Base-by-base conservation (phyloP, 2,113 vertebrate genomes). In the Mobula birostris region DNA sequence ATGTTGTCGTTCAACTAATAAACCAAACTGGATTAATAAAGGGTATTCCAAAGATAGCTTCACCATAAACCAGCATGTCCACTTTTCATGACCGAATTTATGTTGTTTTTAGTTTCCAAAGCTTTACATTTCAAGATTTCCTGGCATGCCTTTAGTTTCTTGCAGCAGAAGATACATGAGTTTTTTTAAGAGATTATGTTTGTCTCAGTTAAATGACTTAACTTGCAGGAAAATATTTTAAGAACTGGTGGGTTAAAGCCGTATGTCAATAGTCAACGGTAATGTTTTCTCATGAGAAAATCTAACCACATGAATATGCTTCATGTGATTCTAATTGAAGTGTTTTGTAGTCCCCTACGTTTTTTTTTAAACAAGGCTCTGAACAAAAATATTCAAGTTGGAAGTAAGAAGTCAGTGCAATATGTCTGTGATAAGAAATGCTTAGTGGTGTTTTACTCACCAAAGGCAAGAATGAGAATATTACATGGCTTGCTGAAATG, bases 251-350 rank as follows among this genome's bases (percentile, higher is more conserved):
- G 40, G 36, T 74, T 76, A 70, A 70, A 72, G 90, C 72, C 68
- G 27, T 72, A 32, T 70, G 36, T 93, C 91, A 93, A 93, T 74
- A 76, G 91, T 21, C 91, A 93, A 93, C 56, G 91, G 24, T 0
- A 93, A 76, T 24, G n/a, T 93, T 93, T 27, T 93, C 91, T 74
- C 91, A 93, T 90, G 70, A 93, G 68, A 74, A 93, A 93, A 36
- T 93, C 36, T 48, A 93, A 72, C 70, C 40, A 93, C 68, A 74
- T 29, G 70, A 74, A 93, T 36, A 14, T 93, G 14, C 74, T 93
- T 74, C 17, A 40, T 48, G 91, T 72, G 70, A 76, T 74, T 56
- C 36, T 93, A 70, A 90, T 90, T 90, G 85, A 90, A 90, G 85
- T 66, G 14, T 61, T 61, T 56, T n/a, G 29, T 63, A 48, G 83